Base-by-base conservation (phyloP, 2,888 invertebrate species). In the Cetonia aurata region DNA sequence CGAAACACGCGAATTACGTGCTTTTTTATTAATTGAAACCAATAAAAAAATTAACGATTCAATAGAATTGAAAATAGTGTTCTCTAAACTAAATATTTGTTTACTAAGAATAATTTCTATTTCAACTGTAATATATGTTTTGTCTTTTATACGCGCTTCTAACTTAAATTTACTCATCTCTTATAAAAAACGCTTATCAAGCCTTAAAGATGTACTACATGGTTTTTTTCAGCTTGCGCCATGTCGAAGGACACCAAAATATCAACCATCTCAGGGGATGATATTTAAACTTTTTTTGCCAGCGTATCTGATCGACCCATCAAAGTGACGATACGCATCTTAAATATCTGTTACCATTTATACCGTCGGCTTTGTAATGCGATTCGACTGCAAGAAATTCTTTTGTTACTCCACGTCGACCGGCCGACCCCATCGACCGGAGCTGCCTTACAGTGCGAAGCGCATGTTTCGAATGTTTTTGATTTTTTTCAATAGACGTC, bases 271-370 rank as follows among this genome's bases (percentile, higher is more conserved):
- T 15, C 44, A 57, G 56, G 46, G 57, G 56, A 56, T 56, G 67
- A 67, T 67, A 55, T 67, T 67, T 67, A 52, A 65, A 65, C 62
- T 50, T 50, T 48, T 65, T 65, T 65, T 48, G 41, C 62, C 17
- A 65, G 62, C 46, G 15, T 68, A 68, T 68, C 68, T 50, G 68
- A 68, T 68, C 68, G 68, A 57, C 50, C 56, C 68, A 48, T 57
- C 57, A 68, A 68, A 56, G 41, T 56, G 48, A 57, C 70, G 72
- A 72, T 72, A 72, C 57, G 31, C 56, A 72, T 72, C 72, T 72
- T 70, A 70, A 67, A 72, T 70, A 72, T 72, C 72, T 72, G 72
- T 69, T 72, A 70, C 72, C 72, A 60, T 72, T 72, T 72, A 72
- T 68, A 56, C 68, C 68, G 46, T 48, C 68, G 52, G 62, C 62